Conservation (phyloP, 1,140 invertebrate genomes). For the Euglossa dilemma region DNA sequence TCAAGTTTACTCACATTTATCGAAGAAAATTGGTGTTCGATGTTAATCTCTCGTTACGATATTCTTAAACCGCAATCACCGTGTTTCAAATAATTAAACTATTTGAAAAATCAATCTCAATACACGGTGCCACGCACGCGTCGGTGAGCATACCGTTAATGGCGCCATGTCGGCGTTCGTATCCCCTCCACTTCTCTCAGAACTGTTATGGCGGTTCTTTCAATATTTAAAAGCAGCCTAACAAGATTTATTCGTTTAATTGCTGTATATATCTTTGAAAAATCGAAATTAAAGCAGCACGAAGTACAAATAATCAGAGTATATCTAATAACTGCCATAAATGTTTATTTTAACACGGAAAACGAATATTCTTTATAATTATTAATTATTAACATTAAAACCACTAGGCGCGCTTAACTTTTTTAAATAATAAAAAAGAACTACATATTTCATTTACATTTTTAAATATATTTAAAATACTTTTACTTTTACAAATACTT, state of each 20-base stretch:
- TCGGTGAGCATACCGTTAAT: slow-evolving; percentile 45
- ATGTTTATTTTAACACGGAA: background rate
- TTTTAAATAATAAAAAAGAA: too few species aligned
- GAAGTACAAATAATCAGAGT: background rate
- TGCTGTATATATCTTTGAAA: background rate
- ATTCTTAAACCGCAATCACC: slow-evolving; percentile 4
- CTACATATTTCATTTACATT: too few species aligned
- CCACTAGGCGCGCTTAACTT: too few species aligned
- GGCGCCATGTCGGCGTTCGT: slow-evolving; percentile 32
- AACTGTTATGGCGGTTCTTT: slow-evolving; percentile 31
- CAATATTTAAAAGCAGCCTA: background rate
- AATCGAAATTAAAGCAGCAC: background rate
- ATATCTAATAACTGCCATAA: background rate
- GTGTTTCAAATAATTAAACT: slow-evolving; percentile 41
- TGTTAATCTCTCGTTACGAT: background rate
- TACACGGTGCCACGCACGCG: slow-evolving; percentile 37
- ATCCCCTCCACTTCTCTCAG: slow-evolving; percentile 36
- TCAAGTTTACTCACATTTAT: slow-evolving; percentile 34
- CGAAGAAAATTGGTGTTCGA: background rate
- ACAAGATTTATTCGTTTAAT: background rate
- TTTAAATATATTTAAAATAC: too few species aligned
- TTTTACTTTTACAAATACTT: too few species aligned
- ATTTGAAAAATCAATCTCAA: background rate
- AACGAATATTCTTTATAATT: background rate
- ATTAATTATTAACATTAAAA: too few species aligned